These are phyloP conservation scores for Sparus aurata DNA, from an alignment of 2,797 vertebrate genomes.

Conservation along the genomic window DNA sequence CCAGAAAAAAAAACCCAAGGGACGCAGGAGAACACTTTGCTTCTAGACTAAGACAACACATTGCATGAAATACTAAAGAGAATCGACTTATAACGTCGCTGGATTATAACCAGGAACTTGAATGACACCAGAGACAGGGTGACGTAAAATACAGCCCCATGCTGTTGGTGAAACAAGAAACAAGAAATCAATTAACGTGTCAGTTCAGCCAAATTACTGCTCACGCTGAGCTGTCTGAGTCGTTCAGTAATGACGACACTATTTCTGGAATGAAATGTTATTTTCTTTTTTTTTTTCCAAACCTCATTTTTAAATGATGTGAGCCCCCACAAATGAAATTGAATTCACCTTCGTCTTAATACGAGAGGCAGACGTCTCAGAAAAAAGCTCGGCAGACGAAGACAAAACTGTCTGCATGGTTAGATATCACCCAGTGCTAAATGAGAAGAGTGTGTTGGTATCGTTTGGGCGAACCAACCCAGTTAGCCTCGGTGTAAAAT, in stretches of 20 bases:
- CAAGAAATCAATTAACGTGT: slow-evolving; percentile 21
- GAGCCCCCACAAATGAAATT: slow-evolving; percentile 29
- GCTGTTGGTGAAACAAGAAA: slow-evolving; percentile 5
- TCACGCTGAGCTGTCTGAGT: slow-evolving; percentile 9
- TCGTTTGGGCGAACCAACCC: slow-evolving; percentile 9
- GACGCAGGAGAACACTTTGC: slow-evolving; percentile 16
- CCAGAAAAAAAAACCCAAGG: slow-evolving; percentile 4
- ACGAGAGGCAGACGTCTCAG: slow-evolving; percentile 1
- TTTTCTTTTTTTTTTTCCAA: not conserved
- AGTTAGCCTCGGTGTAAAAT: not conserved
- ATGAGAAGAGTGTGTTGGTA: slow-evolving; percentile 15
- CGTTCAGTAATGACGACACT: slow-evolving; percentile 11
- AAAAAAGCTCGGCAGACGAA: slow-evolving; percentile 2
- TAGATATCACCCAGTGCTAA: not conserved
- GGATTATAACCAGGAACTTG: not conserved
- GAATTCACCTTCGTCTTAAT: slow-evolving; percentile 37
- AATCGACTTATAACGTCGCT: slow-evolving; percentile 11
- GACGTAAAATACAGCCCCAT: slow-evolving; percentile 4
- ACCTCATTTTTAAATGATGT: slow-evolving; percentile 12
- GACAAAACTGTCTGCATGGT: slow-evolving; percentile 5
- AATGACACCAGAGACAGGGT: slow-evolving; percentile 8
- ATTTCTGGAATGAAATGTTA: slow-evolving; percentile 33
- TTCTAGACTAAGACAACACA: slow-evolving; percentile 26
- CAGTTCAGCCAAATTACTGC: slow-evolving; percentile 24
- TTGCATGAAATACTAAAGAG: not conserved